Evolutionary conservation across 2,113 vertebrate species (phyloP), one percentile per base, ranked within the genome.

Genomic region (Saccopteryx leptura): DNA sequence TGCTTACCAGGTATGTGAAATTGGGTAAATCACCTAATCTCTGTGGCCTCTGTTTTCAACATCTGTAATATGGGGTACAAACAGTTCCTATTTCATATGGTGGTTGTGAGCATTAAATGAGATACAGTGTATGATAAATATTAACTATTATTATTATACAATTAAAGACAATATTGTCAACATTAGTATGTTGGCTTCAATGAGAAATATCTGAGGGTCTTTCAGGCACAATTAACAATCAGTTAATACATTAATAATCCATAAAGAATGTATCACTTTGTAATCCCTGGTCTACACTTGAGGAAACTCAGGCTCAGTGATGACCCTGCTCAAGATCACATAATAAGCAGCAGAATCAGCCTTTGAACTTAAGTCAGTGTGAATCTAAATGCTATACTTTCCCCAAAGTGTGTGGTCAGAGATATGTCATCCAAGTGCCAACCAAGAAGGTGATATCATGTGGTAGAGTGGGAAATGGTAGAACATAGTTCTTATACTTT

Each of bases 341-440:
- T n/a, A 61, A 82, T 90, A 68, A 87, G 21, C 68, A 66, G 66
- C 72, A 88, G 76, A 93, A 75, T 13, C 61, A 88, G 74, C 15
- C 65, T 46, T 56, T 81, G 90, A 91, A 85, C 33, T n/a, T 12
- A 92, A 74, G 18, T 61, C 71, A 56, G 0, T 69, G 24, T 18
- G 52, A 93, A 33, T 78, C 50, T 84, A 72, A 94, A 46, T 56
- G 5, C 63, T 61, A 24, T 26, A 9, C 23, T 82, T 58, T 79
- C 71, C 52, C 23, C 46, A 28, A 82, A 85, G 68, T 50, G 21
- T 11, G 18, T 71, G 17, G 48, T 66, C 10, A 78, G 71, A 81
- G 14, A 8, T 39, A 23, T 46, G 61, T 26, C 39, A 65, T 63
- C 76, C 31, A 3, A 3, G 12, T 28, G 69, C 52, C 66, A 15